phyloP scores from a whole-genome alignment of 1,140 invertebrate species.

The Forficula auricularia region DNA sequence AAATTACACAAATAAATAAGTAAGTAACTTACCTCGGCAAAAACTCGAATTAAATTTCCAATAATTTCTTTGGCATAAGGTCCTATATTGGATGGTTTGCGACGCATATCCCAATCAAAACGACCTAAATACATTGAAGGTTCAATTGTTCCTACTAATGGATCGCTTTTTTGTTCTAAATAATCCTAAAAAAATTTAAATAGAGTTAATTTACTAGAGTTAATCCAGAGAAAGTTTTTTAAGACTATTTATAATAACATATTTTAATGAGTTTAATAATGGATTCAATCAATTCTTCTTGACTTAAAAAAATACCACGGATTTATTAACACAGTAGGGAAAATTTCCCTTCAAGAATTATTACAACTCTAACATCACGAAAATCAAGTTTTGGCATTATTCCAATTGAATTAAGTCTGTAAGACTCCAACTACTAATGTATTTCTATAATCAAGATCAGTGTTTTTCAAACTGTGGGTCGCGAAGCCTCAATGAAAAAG shows the following conservation, averaged over 20 bases:
- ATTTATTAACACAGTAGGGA: too few relatives aligned
- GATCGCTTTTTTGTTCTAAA: constrained; percentile 82
- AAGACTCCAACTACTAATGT: too few relatives aligned
- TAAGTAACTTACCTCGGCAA: constrained; percentile 56
- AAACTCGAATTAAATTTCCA: constrained; percentile 78
- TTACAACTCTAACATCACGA: too few relatives aligned
- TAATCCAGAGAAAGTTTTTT: too few relatives aligned
- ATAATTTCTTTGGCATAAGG: constrained; percentile 86
- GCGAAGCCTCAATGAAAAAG: too few relatives aligned
- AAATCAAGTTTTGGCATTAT: too few relatives aligned
- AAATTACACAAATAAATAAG: too few relatives aligned
- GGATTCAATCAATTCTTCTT: background rate
- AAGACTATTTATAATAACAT: background rate
- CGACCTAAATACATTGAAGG: constrained; percentile 83
- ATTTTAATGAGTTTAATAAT: background rate
- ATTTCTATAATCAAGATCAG: too few relatives aligned
- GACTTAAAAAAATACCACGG: background rate
- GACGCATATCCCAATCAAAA: constrained; percentile 68
- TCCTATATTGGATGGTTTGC: constrained; percentile 54
- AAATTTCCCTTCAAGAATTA: too few relatives aligned
- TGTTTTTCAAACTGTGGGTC: too few relatives aligned
- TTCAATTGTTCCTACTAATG: constrained; percentile 81
- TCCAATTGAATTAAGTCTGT: too few relatives aligned
- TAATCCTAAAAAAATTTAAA: constrained; percentile 34
- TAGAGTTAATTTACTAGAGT: background rate